Evolutionary conservation across 2,113 vertebrate genomes (phyloP), one percentile per base, ranked within the genome.

Genomic region (Thymallus thymallus): DNA sequence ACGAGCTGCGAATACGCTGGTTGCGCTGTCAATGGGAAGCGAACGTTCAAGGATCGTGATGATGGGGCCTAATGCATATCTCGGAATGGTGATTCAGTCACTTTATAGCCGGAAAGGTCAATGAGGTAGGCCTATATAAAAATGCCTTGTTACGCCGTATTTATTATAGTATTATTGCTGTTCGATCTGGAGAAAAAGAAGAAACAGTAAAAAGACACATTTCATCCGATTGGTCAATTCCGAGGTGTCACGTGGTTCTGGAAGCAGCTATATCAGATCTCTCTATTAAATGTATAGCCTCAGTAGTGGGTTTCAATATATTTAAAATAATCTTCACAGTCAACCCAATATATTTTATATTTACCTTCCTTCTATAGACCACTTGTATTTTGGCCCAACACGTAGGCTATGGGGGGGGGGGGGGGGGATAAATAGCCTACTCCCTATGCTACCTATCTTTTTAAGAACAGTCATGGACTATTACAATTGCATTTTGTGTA

Each of bases 181-280:
- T 5, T 70, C 84, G 81, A 82, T 83, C 76, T 85, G 30, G 73
- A 77, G 75, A 73, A 84, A 46, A 22, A 79, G 80, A 82, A 80
- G 85, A 91, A 91, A 89, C 86, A 90, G 90, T 92, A 89, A 88
- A 90, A 82, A 71, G 4, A 64, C 58, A 61, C 61, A 73, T 61
- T 69, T 46, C 66, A 20, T 35, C 68, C 29, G 83, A 92, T 93
- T 93, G 92, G 91, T 76, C 84, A n/a, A 69, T 66, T 45, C 32
- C n/a, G 71, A 4, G 60, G 72, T 26, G 68, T 90, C 92, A 93
- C 90, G 90, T 92, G 89, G 84, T 20, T 83, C 73, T 82, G 81
- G 85, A 83, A 86, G 82, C 81, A 81, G 70, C n/a, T 6, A 16
- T 76, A 86, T 74, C 75, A 76, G 73, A n/a, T 41, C 14, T 66